Evolutionary conservation across 2,113 vertebrate species (phyloP), one percentile per base, ranked within the genome.

Genomic region (Platycercus adscitus): DNA sequence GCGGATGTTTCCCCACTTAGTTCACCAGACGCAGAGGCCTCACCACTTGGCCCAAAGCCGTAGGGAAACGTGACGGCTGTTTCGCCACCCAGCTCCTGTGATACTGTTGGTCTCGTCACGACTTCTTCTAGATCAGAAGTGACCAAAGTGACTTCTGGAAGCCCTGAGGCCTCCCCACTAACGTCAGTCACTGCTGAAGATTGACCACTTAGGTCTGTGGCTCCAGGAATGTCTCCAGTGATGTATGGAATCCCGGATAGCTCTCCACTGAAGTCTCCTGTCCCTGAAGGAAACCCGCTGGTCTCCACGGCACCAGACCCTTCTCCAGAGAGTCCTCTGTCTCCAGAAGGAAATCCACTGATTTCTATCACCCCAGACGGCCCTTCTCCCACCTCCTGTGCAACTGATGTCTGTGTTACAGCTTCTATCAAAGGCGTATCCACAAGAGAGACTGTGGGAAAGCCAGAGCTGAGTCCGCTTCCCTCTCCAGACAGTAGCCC

Each of bases 311-410:
- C 93, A 95, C 97, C 98, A 83, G 98, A 96, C 21, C 66, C 88
- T 73, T 97, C 97, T 83, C 97, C 97, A 88, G 98, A 98, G 29
- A 88, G 17, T 52, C 95, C 97, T 85, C 88, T 95, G 35, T 91
- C 90, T 90, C 97, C 97, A 91, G 98, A 98, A 83, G 93, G 89
- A 95, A 97, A 88, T 69, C 98, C 98, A 70, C 98, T 98, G 85
- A 98, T 96, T 86, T 98, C 96, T 89, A 98, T 91, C 64, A 97
- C 3, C 35, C 98, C 98, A 14, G 99, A 99, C 13, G 98, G 95
- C 23, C 98, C 98, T 94, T 98, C 98, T 91, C 97, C 98, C 60
- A 97, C 95, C 88, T 99, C 99, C 83, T 99, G 98, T 41, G 98
- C 97, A 81, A 95, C 96, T 52, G 97, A 97, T 2, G 94, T 56